phyloP scores from a whole-genome alignment of 2,888 invertebrate genomes.

The Sinotaia quadrata region DNA sequence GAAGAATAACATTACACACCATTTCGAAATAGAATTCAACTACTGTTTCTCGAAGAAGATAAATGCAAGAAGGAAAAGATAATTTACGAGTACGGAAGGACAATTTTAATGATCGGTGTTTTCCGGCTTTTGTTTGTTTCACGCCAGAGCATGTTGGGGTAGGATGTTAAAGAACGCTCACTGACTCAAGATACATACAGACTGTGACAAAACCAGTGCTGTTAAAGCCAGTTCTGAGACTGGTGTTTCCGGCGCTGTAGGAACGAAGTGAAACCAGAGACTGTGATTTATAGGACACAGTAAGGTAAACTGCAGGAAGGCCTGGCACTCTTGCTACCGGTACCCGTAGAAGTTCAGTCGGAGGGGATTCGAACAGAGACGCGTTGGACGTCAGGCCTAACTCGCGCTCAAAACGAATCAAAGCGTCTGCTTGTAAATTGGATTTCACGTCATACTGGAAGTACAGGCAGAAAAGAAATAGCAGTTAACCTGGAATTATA shows the following conservation, averaged over 20 bases:
- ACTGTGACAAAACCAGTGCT: not conserved
- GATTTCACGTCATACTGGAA: not conserved
- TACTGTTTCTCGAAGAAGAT: no score
- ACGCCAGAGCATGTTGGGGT: not conserved
- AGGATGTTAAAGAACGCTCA: no score
- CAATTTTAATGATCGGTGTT: not conserved
- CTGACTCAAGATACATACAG: not conserved
- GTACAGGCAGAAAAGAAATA: no score
- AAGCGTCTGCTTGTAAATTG: not conserved
- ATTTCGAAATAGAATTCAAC: no score
- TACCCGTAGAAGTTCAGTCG: conserved; percentile 2
- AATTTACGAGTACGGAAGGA: no score
- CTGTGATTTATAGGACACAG: not conserved
- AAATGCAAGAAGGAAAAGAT: no score
- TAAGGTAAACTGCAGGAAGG: conserved; percentile 3
- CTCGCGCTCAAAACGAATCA: not conserved
- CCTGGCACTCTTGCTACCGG: not conserved
- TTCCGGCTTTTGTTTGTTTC: not conserved
- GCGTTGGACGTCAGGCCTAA: conserved; percentile 10
- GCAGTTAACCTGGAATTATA: no score
- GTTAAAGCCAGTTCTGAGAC: conserved; percentile 1
- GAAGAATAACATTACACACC: no score
- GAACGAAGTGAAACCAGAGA: not conserved
- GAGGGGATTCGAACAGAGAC: not conserved
- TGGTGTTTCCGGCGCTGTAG: not conserved